These are phyloP conservation scores for Tachina fera DNA, from an alignment of 2,888 invertebrate species.

Conservation along the genomic window DNA sequence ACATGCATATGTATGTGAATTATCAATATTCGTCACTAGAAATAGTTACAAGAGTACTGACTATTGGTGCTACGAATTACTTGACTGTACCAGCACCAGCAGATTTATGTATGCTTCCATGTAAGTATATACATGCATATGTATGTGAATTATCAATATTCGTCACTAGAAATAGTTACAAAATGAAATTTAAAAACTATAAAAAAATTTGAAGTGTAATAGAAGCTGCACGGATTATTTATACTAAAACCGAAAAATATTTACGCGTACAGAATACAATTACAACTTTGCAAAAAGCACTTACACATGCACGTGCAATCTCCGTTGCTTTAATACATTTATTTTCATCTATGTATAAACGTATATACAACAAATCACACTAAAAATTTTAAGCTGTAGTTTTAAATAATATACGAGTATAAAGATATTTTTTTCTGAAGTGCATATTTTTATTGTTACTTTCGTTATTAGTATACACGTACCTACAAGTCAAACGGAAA, in stretches of 20 bases:
- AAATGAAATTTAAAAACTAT: not conserved
- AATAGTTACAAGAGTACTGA: too few relatives aligned
- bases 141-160: too few relatives aligned
- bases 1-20: too few relatives aligned
- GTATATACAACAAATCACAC: slow-evolving; percentile 2
- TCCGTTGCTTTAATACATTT: not conserved
- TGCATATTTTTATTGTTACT: slow-evolving; percentile 39
- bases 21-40: too few relatives aligned
- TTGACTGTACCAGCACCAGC: too few relatives aligned
- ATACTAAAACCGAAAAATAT: slow-evolving; percentile 33
- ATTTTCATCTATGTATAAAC: not conserved
- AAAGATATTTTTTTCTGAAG: slow-evolving; percentile 16
- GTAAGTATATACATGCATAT: too few relatives aligned
- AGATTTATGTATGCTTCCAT: too few relatives aligned
- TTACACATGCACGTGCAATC: not conserved
- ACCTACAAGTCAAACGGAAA: slow-evolving; percentile 74
- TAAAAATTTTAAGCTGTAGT: slow-evolving; percentile 50
- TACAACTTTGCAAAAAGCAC: slow-evolving; percentile 17
- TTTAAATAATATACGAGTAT: slow-evolving; percentile 52
- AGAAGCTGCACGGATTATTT: slow-evolving; percentile 1
- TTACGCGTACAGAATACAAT: slow-evolving; percentile 58
- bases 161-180: too few relatives aligned
- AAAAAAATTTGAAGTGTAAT: not conserved
- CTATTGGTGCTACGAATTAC: too few relatives aligned
- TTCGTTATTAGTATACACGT: slow-evolving; percentile 61